A percentile compares a stretch with the other conserved stretches of the same genome.
Evolutionary conservation across 2,888 invertebrate genomes (phyloP).

Genomic region (Eumerus sabulonum): DNA sequence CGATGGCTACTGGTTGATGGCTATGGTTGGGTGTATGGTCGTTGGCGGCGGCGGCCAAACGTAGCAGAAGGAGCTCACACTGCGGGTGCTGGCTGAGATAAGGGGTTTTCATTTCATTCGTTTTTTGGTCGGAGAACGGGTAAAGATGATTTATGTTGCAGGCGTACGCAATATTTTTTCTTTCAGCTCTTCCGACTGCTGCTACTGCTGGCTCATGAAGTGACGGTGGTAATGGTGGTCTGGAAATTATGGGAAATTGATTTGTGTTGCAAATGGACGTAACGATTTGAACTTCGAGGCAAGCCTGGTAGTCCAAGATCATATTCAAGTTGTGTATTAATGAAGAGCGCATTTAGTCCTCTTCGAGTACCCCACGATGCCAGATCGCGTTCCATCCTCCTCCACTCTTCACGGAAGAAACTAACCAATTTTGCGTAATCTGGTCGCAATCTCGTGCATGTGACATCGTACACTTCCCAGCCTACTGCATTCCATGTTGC

Average conservation of each 20-base stretch:
- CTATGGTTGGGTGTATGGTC: constrained; percentile 29
- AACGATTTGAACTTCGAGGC: too few species aligned
- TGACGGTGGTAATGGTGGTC: neutral
- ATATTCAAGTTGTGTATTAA: too few species aligned
- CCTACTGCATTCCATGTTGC: neutral
- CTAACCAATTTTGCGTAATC: constrained; percentile 62
- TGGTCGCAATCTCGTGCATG: constrained; percentile 57
- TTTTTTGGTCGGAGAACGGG: constrained; percentile 15
- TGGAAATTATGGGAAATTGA: constrained; percentile 55
- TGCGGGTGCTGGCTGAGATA: constrained; percentile 58
- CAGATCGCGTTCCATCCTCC: too few species aligned
- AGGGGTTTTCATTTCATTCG: constrained; percentile 53
- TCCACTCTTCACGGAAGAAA: too few species aligned
- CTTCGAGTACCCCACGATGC: too few species aligned
- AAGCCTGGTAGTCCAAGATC: too few species aligned
- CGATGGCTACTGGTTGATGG: constrained; percentile 68
- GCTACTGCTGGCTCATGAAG: neutral
- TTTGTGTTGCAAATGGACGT: constrained; percentile 52
- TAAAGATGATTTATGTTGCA: constrained; percentile 52
- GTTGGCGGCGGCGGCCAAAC: neutral
- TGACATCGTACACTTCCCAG: constrained; percentile 43
- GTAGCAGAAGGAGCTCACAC: constrained; percentile 6
- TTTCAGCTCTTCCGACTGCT: constrained; percentile 22
- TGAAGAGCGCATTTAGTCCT: too few species aligned
- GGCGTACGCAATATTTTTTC: constrained; percentile 40